A percentile compares a stretch with the other conserved stretches of the same genome.
phyloP scores from a whole-genome alignment of 2,888 invertebrate species.

The Xanthorhoe spadicearia region DNA sequence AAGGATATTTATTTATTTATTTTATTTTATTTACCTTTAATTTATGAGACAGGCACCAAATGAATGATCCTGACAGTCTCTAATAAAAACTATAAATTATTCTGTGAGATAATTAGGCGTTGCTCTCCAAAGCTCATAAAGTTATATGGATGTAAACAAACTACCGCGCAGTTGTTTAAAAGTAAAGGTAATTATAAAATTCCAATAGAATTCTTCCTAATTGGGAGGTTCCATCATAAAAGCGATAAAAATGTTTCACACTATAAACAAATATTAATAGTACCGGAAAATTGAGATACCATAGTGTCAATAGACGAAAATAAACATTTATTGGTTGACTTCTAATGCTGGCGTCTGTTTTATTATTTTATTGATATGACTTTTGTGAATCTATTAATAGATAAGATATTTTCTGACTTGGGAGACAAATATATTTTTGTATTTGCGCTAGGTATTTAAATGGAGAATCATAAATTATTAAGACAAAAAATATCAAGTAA shows the following conservation, averaged over 20 bases:
- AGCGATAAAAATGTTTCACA: constrained; percentile 43
- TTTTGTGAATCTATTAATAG: neutral
- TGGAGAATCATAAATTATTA: too few relatives aligned
- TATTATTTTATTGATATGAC: constrained; percentile 1
- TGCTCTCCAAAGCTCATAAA: constrained; percentile 58
- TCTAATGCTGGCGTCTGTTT: constrained; percentile 11
- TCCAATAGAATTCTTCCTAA: constrained; percentile 51
- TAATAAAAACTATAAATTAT: constrained; percentile 14
- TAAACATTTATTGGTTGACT: constrained; percentile 31
- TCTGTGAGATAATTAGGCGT: constrained; percentile 50
- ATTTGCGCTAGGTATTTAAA: too few relatives aligned
- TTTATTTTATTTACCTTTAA: too few relatives aligned
- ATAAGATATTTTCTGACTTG: neutral
- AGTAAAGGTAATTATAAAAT: constrained; percentile 54
- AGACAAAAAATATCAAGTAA: too few relatives aligned
- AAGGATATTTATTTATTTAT: too few relatives aligned
- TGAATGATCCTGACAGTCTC: neutral
- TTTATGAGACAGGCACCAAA: too few relatives aligned
- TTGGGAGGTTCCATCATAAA: constrained; percentile 55
- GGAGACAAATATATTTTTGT: too few relatives aligned
- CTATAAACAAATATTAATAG: constrained; percentile 51
- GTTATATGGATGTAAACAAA: constrained; percentile 61
- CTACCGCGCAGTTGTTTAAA: constrained; percentile 50
- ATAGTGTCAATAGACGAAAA: constrained; percentile 41
- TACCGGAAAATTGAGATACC: constrained; percentile 45